Evolutionary conservation across 2,888 invertebrate species (phyloP).

Genomic region (Campoplex capitator): DNA sequence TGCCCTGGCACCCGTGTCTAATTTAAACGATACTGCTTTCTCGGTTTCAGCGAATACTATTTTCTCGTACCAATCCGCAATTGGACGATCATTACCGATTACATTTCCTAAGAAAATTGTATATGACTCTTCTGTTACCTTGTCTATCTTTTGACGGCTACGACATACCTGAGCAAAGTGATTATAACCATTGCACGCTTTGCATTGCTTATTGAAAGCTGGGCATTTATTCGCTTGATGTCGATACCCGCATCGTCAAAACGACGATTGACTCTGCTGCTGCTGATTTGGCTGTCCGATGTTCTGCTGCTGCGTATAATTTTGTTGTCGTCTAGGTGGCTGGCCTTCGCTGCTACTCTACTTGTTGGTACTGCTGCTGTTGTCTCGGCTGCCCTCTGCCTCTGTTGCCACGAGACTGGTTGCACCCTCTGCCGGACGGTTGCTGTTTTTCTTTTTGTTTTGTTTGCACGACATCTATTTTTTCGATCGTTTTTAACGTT

Average conservation of each 20-base stretch:
- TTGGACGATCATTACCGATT: not conserved
- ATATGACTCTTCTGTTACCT: not conserved
- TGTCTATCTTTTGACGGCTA: not conserved
- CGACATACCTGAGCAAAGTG: conserved; percentile 14
- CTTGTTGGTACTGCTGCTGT: conserved; percentile 25
- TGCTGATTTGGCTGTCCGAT: too few relatives aligned
- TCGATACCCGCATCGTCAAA: not conserved
- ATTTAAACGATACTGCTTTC: too few relatives aligned
- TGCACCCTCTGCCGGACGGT: conserved; percentile 1
- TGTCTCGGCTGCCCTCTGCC: conserved; percentile 25
- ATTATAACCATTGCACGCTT: not conserved
- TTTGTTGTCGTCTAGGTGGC: not conserved
- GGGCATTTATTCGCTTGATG: conserved; percentile 7
- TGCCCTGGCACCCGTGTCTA: conserved; percentile 35
- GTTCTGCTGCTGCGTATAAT: too few relatives aligned
- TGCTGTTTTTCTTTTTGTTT: conserved; percentile 1
- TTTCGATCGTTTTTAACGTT: conserved; percentile 29
- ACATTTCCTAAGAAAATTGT: conserved; percentile 11
- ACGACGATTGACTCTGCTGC: conserved; percentile 17
- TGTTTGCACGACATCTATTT: conserved; percentile 27
- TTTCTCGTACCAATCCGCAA: not conserved
- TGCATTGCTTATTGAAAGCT: conserved; percentile 7
- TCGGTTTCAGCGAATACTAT: conserved; percentile 27
- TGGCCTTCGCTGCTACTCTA: conserved; percentile 1
- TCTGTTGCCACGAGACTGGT: conserved; percentile 4